phyloP scores from a whole-genome alignment of 2,113 vertebrate species.

The Callopanchax toddi region DNA sequence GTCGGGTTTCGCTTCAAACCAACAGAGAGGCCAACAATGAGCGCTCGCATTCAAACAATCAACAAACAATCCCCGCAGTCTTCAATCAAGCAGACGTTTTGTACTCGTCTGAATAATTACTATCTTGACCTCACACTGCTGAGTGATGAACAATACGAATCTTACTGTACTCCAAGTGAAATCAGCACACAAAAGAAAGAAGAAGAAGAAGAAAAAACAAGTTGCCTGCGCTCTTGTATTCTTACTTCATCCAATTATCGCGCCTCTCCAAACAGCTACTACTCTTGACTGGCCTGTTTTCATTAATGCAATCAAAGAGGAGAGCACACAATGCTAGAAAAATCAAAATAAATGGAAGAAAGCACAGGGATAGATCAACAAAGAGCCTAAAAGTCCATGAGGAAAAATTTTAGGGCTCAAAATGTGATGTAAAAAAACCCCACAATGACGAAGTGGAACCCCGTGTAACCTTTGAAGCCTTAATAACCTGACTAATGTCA shows the following conservation, averaged over 20 bases:
- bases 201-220: background rate
- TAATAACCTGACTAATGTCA: background rate
- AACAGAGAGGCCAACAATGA: background rate
- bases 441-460: background rate
- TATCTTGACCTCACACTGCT: constrained; percentile 5
- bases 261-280: constrained; percentile 4
- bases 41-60: constrained; percentile 10
- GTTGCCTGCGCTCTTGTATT: background rate
- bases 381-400: background rate
- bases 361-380: background rate
- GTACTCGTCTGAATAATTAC: constrained; percentile 27
- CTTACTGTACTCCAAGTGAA: constrained; percentile 8
- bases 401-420: background rate
- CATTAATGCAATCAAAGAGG: constrained; percentile 8
- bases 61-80: background rate
- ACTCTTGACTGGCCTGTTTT: background rate
- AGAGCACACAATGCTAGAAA: background rate
- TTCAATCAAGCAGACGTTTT: constrained; percentile 25
- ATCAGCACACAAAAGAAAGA: constrained; percentile 8
- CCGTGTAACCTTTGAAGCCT: background rate
- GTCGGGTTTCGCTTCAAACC: background rate
- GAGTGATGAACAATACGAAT: constrained; percentile 20
- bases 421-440: background rate
- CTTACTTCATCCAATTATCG: constrained; percentile 3
- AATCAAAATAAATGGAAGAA: background rate